These are phyloP conservation scores for Sminthurinus aureus DNA, from an alignment of 2,888 invertebrate genomes.

Conservation along the genomic window DNA sequence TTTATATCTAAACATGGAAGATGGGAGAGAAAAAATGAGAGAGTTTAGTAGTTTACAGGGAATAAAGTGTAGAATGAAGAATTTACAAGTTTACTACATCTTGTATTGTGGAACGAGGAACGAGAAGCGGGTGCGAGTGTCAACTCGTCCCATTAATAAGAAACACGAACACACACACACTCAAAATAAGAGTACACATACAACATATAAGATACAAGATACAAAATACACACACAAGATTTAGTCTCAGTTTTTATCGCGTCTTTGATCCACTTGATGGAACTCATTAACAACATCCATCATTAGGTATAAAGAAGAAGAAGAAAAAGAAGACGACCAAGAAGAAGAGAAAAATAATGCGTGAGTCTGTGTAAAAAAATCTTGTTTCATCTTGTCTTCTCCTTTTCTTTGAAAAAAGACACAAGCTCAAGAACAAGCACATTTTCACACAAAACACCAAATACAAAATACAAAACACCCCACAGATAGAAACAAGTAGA, in stretches of 20 bases:
- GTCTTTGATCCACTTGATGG: slow-evolving; percentile 34
- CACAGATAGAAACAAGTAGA: background rate
- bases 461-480: background rate
- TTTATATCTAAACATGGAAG: too few relatives aligned
- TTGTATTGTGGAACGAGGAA: too few relatives aligned
- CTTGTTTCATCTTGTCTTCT: slow-evolving; percentile 10
- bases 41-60: too few relatives aligned
- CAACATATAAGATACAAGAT: too few relatives aligned
- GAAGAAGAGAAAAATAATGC: background rate
- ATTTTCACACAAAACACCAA: background rate
- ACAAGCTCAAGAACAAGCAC: background rate
- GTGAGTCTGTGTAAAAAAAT: too few relatives aligned
- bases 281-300: slow-evolving; percentile 39
- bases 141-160: background rate
- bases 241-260: slow-evolving; percentile 25
- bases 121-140: background rate
- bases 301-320: slow-evolving; percentile 21
- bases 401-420: background rate
- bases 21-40: too few relatives aligned
- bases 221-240: background rate
- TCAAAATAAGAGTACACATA: background rate
- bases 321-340: background rate
- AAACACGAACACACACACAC: background rate
- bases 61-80: too few relatives aligned
- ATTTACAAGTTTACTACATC: too few relatives aligned